phyloP scores from a whole-genome alignment of 2,113 vertebrate genomes.

The Parus major region DNA sequence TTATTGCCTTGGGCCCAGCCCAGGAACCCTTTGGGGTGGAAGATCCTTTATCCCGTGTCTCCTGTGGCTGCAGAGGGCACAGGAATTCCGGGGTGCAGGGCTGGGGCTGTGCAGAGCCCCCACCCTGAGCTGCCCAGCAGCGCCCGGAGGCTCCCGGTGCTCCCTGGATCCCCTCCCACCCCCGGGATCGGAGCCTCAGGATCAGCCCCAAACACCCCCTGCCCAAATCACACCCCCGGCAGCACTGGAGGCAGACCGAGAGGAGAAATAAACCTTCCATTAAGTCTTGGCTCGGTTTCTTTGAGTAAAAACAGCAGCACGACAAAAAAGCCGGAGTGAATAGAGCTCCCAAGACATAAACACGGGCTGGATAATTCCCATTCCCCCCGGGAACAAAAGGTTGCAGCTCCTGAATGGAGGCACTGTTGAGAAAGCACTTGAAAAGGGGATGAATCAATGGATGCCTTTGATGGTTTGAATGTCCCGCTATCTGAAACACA shows the following conservation, averaged over 20 bases:
- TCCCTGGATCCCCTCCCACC: not conserved
- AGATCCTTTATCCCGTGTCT: not conserved
- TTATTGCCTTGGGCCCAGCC: not conserved
- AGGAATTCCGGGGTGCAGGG: not conserved
- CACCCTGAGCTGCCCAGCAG: not conserved
- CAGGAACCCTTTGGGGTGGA: not conserved
- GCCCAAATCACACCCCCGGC: not conserved
- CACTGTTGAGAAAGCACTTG: constrained; percentile 57
- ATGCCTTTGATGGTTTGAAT: constrained; percentile 62
- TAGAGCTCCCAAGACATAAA: constrained; percentile 22
- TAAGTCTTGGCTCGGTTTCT: not conserved
- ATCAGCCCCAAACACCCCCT: not conserved
- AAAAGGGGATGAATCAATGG: constrained; percentile 63
- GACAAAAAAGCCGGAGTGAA: constrained; percentile 33
- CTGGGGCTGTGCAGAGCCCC: not conserved
- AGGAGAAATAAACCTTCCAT: constrained; percentile 36
- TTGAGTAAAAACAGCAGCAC: constrained; percentile 28
- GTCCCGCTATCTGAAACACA: constrained; percentile 57
- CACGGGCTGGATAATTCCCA: constrained; percentile 18
- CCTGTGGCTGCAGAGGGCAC: not conserved
- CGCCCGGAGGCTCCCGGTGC: not conserved
- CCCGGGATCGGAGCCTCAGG: not conserved
- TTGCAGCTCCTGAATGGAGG: constrained; percentile 30
- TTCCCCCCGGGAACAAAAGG: constrained; percentile 44
- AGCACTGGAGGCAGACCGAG: not conserved